phyloP scores from a whole-genome alignment of 2,113 vertebrate genomes.

The Ardeotis arabs region DNA sequence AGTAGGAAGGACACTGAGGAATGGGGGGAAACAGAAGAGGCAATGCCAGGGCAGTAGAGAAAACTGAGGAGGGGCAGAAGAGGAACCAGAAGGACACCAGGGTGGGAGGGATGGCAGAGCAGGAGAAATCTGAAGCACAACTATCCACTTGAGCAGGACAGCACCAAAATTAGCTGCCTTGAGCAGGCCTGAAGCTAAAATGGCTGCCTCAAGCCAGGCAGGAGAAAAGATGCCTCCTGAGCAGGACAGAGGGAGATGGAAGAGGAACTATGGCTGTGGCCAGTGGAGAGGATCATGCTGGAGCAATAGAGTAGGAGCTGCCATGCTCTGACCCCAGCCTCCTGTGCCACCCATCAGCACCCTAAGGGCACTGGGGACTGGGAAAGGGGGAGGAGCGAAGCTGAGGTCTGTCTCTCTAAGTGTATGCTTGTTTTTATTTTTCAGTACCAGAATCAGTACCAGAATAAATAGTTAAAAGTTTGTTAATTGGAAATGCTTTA shows the following conservation, averaged over 20 bases:
- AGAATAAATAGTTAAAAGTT: neutral
- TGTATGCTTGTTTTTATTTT: neutral
- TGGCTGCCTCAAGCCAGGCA: neutral
- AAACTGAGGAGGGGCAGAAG: neutral
- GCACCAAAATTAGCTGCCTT: neutral
- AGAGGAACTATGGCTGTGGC: neutral
- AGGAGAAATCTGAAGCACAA: neutral
- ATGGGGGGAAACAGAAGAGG: neutral
- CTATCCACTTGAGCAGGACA: neutral
- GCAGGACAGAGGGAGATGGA: neutral
- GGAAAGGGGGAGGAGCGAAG: neutral
- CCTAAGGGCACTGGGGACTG: fast-evolving
- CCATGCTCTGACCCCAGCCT: no score
- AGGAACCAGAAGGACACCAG: neutral
- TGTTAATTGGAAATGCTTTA: neutral
- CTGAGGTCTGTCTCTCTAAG: neutral
- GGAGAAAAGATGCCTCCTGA: neutral
- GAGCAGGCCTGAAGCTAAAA: neutral
- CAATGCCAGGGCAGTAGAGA: neutral
- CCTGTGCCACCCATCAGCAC: no score
- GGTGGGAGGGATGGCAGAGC: neutral
- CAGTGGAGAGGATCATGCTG: neutral
- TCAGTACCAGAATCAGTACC: neutral
- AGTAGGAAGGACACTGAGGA: neutral
- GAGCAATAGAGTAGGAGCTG: neutral